Evolutionary conservation across 1,140 invertebrate genomes (phyloP), one percentile per base, ranked within the genome.

Genomic region (Drosophila trapezifrons): DNA sequence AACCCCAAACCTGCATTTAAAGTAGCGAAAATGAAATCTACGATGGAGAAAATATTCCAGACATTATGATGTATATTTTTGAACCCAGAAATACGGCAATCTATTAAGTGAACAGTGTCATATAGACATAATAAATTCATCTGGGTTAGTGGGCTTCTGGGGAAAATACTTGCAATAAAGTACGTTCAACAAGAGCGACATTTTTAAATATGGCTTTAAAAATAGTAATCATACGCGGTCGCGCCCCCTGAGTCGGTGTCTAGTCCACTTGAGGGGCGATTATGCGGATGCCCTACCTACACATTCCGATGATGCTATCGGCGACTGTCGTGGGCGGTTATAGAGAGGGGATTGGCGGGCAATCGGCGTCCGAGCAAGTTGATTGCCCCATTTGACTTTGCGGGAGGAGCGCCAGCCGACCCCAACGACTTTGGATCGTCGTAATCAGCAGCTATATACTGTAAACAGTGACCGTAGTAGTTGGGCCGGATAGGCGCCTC

Each of bases 311-410:
- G 35, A 18, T 25, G 29, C n/a, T 29, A 22, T 27, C 8, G 17
- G 15, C 13, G 13, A 3, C 17, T 17, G 22, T 38, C 17, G 64
- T 66, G 32, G 64, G 29, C 60, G 25, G 38, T 40, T 43, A 13
- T 32, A 25, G 3, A 6, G 18, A 18, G 10, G 22, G 54, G 59
- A 6, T 40, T 10, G 59, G 25, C 6, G 55, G 17, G 40, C 25
- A 58, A 29, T 63, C 51, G 51, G 57, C 22, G 25, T 62, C 59
- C 37, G 52, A 57, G 49, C 59, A 5, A 40, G 22, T 59, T 52
- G 58, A 64, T 58, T 76, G 62, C 75, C 75, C 70, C 77, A 49
- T 75, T 78, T 86, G 82, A 85, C 82, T 76, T 85, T 85, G 74
- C 32, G 45, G 38, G 43, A 58, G 64, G 32, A 40, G 63, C 40